Percentiles rank a stretch among this genome's conserved stretches.
These are phyloP conservation scores for Mustela lutreola DNA, from an alignment of 2,113 vertebrate species.

Conservation along the genomic window DNA sequence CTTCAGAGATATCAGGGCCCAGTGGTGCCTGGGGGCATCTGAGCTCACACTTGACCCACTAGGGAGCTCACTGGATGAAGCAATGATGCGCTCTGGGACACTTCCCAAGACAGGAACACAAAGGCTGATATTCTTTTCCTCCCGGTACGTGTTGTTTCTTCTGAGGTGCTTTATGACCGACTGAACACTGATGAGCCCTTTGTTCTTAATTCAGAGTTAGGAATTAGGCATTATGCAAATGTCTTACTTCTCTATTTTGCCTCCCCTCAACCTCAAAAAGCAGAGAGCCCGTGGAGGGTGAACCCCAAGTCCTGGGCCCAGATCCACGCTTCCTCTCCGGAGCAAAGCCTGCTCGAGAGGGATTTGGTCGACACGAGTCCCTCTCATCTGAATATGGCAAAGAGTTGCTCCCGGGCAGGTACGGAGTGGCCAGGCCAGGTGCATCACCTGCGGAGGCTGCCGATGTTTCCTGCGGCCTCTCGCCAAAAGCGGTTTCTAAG, in stretches of 20 bases:
- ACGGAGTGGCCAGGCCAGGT: rapidly evolving
- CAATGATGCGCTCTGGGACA: background rate
- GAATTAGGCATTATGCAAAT: background rate
- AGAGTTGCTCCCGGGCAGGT: background rate
- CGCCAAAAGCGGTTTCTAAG: background rate
- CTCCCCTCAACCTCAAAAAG: background rate
- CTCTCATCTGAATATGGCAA: background rate
- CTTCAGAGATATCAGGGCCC: background rate
- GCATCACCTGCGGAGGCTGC: background rate
- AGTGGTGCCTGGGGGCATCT: background rate
- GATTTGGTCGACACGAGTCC: background rate
- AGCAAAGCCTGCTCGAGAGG: background rate
- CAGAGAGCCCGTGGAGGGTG: background rate
- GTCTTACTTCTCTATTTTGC: background rate
- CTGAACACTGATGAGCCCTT: background rate
- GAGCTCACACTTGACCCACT: background rate
- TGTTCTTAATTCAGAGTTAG: background rate
- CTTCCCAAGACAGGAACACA: background rate
- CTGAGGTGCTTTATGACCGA: background rate
- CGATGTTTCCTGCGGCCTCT: background rate
- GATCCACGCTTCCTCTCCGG: too few species aligned
- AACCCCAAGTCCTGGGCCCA: rapidly evolving
- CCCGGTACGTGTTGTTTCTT: background rate
- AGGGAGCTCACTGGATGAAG: background rate
- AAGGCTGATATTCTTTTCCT: background rate